Percentiles rank a stretch among this genome's conserved stretches.
phyloP scores from a whole-genome alignment of 2,113 vertebrate genomes.

The Acanthisitta chloris region DNA sequence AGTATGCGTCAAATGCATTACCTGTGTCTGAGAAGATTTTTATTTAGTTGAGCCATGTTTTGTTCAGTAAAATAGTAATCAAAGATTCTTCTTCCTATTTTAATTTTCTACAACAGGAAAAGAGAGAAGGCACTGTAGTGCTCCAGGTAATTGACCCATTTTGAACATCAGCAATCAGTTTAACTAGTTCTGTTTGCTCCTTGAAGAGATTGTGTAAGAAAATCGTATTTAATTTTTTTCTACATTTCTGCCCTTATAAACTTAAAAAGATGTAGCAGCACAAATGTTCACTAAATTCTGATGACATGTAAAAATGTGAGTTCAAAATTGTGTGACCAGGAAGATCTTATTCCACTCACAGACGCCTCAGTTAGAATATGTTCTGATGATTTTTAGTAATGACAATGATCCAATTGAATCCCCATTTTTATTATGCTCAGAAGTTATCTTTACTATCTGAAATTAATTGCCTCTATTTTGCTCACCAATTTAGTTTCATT shows the following conservation, averaged over 20 bases:
- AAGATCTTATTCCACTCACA: background rate
- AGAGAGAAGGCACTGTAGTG: background rate
- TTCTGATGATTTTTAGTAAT: background rate
- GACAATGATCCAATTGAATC: background rate
- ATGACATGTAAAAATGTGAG: background rate
- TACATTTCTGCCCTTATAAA: background rate
- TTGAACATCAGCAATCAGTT: background rate
- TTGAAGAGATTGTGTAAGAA: background rate
- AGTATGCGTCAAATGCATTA: background rate
- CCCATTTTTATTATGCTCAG: background rate
- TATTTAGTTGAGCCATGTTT: background rate
- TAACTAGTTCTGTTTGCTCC: background rate
- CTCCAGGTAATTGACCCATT: background rate
- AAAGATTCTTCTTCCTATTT: background rate
- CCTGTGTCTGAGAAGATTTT: background rate
- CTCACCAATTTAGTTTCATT: background rate
- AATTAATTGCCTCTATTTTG: background rate
- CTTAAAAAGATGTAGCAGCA: background rate
- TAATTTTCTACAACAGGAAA: conserved; percentile 5
- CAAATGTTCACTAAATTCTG: background rate
- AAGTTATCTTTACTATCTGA: background rate
- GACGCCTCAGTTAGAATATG: background rate
- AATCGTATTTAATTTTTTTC: background rate
- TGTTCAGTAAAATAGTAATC: conserved; percentile 19
- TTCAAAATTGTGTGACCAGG: background rate